Conservation (phyloP, 2,888 invertebrate species). For the Spisula solida region DNA sequence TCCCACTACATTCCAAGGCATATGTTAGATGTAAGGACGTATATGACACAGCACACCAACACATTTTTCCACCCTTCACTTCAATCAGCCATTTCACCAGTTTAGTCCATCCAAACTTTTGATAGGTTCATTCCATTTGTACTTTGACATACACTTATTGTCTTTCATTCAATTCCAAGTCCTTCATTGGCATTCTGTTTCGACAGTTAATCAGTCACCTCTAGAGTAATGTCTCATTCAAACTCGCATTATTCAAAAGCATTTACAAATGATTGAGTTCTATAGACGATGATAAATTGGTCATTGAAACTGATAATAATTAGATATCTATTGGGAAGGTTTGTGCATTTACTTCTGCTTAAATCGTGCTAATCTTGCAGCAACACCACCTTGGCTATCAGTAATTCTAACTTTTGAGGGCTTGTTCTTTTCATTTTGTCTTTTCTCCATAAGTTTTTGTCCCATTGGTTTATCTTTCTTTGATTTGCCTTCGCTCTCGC, state of each 20-base stretch:
- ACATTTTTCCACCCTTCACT: conserved; percentile 13
- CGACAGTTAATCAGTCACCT: background rate
- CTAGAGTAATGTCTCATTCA: conserved; percentile 1
- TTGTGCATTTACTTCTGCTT: conserved; percentile 33
- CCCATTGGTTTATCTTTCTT: conserved; percentile 28
- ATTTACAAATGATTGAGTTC: conserved; percentile 23
- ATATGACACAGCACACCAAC: conserved; percentile 28
- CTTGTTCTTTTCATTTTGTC: conserved; percentile 27
- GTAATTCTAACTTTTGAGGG: conserved; percentile 52
- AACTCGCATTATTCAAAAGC: background rate
- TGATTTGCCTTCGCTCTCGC: conserved; percentile 23
- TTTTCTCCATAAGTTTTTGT: conserved; percentile 33
- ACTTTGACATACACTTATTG: background rate
- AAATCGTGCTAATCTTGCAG: conserved; percentile 63
- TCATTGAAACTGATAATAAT: conserved; percentile 19
- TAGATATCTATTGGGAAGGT: background rate
- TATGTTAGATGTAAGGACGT: conserved; percentile 45
- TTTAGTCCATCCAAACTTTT: background rate
- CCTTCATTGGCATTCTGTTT: background rate
- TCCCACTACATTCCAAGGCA: conserved; percentile 47
- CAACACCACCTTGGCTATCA: conserved; percentile 68
- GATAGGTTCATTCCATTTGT: background rate
- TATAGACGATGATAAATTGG: conserved; percentile 19
- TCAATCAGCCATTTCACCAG: background rate
- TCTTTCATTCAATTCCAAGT: background rate